Percentiles rank a stretch among this genome's conserved stretches.
phyloP scores from a whole-genome alignment of 2,888 invertebrate genomes.

The Tridacna gigas region DNA sequence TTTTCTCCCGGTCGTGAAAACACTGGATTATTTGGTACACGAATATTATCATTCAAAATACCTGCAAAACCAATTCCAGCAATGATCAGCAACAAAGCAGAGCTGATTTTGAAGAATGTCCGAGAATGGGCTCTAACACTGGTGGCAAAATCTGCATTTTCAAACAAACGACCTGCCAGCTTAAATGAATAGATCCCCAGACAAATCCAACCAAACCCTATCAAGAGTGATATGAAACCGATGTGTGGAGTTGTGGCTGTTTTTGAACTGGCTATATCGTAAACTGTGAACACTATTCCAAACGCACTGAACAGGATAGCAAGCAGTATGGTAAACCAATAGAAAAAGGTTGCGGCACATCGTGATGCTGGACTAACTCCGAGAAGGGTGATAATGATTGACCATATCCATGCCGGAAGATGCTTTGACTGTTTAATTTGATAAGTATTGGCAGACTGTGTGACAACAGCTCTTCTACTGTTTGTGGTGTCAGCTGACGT shows the following conservation, averaged over 20 bases:
- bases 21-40: too few species aligned
- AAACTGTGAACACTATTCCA: conserved; percentile 79
- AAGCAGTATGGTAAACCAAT: conserved; percentile 74
- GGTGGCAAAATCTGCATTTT: conserved; percentile 82
- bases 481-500: conserved; percentile 46
- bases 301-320: conserved; percentile 78
- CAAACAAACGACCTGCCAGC: conserved; percentile 84
- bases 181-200: conserved; percentile 85
- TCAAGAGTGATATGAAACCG: conserved; percentile 81
- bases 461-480: neutral
- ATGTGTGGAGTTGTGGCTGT: conserved; percentile 82
- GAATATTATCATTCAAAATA: too few species aligned
- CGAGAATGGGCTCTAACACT: conserved; percentile 85
- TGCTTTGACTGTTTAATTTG: conserved; percentile 75
- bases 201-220: conserved; percentile 83
- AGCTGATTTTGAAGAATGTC: conserved; percentile 84
- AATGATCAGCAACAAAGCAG: conserved; percentile 80
- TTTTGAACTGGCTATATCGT: conserved; percentile 80
- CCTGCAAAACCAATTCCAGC: conserved; percentile 74
- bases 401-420: conserved; percentile 83
- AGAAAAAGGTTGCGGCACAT: conserved; percentile 71
- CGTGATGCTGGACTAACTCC: conserved; percentile 73
- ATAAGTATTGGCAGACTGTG: conserved; percentile 10
- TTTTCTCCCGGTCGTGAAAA: too few species aligned
- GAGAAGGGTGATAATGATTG: conserved; percentile 78